A percentile compares a stretch with the other conserved stretches of the same genome.
Conservation (phyloP, 2,113 vertebrate species). For the Formicarius rufipectus region DNA sequence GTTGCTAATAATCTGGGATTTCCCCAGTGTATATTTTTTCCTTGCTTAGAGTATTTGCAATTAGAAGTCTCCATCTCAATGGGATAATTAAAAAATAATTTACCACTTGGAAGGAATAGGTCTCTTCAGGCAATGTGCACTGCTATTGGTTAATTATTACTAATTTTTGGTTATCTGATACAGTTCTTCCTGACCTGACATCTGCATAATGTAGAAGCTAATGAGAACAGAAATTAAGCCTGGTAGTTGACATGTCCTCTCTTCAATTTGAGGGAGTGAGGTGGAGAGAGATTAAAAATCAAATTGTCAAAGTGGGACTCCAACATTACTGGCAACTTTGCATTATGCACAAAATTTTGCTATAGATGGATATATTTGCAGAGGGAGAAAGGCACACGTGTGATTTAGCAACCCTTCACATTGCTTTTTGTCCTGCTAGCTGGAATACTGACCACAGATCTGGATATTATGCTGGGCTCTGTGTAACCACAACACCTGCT, state of each 20-base stretch:
- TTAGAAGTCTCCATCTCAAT: conserved; percentile 47
- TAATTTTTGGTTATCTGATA: conserved; percentile 55
- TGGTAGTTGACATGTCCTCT: conserved; percentile 13
- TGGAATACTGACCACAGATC: not conserved
- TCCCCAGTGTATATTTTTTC: conserved; percentile 23
- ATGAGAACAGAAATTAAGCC: conserved; percentile 59
- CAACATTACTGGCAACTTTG: not conserved
- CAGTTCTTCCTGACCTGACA: conserved; percentile 49
- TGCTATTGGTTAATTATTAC: conserved; percentile 52
- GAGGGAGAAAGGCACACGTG: not conserved
- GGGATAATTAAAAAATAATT: conserved; percentile 63
- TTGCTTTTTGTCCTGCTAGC: not conserved
- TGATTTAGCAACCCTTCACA: not conserved
- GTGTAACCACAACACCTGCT: not conserved
- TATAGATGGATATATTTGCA: not conserved
- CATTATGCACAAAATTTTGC: not conserved
- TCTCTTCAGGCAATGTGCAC: conserved; percentile 38
- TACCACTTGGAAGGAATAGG: conserved; percentile 42
- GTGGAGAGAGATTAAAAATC: conserved; percentile 25
- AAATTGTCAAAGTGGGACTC: conserved; percentile 16
- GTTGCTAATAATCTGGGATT: conserved; percentile 43
- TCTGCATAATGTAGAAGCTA: conserved; percentile 57
- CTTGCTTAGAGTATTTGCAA: conserved; percentile 49
- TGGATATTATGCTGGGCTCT: fast-evolving
- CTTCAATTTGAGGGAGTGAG: not conserved